Conservation (phyloP, 2,797 vertebrate genomes). For the Tauraco hartlaubi region DNA sequence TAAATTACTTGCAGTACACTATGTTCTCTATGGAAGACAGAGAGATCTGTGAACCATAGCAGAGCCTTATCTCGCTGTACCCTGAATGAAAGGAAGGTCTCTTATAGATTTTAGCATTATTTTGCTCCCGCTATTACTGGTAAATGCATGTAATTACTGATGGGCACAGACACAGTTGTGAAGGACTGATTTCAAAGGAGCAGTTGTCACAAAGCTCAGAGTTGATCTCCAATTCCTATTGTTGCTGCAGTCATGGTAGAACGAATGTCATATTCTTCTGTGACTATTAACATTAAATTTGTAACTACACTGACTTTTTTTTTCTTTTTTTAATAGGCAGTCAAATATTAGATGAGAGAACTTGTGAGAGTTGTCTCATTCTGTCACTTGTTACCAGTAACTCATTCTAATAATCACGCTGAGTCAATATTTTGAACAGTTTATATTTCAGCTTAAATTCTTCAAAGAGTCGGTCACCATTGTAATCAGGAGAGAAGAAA, state of each 20-base stretch:
- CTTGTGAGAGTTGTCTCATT: not conserved
- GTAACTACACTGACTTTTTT: not conserved
- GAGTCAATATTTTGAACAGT: not conserved
- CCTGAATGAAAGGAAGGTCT: not conserved
- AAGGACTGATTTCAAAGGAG: not conserved
- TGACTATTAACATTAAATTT: not conserved
- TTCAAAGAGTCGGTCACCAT: not conserved
- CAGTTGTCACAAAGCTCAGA: not conserved
- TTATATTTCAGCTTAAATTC: not conserved
- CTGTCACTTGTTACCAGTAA: not conserved
- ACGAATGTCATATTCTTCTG: not conserved
- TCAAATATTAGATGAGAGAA: not conserved
- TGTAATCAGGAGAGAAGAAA: constrained; percentile 9
- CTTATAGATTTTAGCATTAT: not conserved
- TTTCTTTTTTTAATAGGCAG: not conserved
- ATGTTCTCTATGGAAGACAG: not conserved
- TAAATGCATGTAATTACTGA: not conserved
- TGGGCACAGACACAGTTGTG: not conserved
- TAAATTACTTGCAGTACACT: not conserved
- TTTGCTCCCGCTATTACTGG: not conserved
- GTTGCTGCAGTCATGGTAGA: not conserved
- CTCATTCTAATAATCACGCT: not conserved
- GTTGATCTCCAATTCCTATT: not conserved
- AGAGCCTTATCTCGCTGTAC: not conserved
- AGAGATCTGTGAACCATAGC: not conserved